phyloP scores from a whole-genome alignment of 2,888 invertebrate genomes.

The Empis livida region DNA sequence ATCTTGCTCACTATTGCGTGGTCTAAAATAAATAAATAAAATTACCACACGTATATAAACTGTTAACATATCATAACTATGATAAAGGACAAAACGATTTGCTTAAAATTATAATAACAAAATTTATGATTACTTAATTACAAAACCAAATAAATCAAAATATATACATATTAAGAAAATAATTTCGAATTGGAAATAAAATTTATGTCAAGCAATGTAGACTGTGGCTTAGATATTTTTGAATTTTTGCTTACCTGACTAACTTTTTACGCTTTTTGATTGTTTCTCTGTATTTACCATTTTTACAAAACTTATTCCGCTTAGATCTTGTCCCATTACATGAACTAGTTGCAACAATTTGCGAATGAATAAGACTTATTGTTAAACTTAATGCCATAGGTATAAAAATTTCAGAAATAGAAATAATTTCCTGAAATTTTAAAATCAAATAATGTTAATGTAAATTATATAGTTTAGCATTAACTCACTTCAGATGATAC shows the following conservation, averaged over 20 bases:
- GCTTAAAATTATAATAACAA: no score
- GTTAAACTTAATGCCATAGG: constrained; percentile 61
- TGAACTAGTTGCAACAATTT: constrained; percentile 59
- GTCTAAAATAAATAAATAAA: not conserved
- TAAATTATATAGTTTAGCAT: not conserved
- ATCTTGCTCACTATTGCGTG: no score
- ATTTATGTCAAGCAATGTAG: no score
- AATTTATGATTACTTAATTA: no score
- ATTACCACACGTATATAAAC: no score
- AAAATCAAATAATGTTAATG: not conserved
- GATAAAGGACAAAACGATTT: no score
- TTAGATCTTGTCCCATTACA: constrained; percentile 23
- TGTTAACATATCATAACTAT: no score
- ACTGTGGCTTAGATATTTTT: no score
- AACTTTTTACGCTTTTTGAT: constrained; percentile 28
- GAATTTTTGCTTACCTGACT: constrained; percentile 26
- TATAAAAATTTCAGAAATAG: constrained; percentile 55
- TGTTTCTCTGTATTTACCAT: constrained; percentile 22
- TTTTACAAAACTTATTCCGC: constrained; percentile 25
- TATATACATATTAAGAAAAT: no score
- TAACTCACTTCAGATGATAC: not conserved
- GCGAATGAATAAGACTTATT: constrained; percentile 65
- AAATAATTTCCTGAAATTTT: constrained; percentile 38
- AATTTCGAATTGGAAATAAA: no score
- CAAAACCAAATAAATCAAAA: no score